Conservation (phyloP, 2,113 vertebrate genomes). For the Malurus cyaneus region DNA sequence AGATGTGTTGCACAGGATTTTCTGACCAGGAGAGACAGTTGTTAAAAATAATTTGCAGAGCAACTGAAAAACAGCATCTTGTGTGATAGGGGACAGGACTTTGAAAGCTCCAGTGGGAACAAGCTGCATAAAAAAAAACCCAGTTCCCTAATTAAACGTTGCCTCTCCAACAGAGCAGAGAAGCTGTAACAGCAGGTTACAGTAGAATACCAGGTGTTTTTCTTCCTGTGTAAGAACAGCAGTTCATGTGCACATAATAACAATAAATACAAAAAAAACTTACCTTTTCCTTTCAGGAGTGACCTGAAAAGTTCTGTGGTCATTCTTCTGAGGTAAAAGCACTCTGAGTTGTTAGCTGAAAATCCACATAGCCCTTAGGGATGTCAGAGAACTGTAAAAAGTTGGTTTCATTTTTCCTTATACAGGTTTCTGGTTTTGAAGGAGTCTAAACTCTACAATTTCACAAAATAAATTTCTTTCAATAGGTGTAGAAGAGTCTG, state of each 20-base stretch:
- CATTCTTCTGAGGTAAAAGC: neutral
- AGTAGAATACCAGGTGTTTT: neutral
- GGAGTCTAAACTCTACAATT: neutral
- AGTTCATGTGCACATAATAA: neutral
- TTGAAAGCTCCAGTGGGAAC: neutral
- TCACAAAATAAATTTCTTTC: neutral
- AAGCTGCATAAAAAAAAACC: neutral
- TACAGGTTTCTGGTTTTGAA: neutral
- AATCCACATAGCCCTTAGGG: rapidly evolving
- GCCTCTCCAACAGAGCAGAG: rapidly evolving
- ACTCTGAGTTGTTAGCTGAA: neutral
- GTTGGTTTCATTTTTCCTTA: neutral
- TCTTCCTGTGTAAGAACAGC: neutral
- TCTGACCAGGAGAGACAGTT: neutral
- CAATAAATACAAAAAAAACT: neutral
- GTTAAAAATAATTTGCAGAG: neutral
- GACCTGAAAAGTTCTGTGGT: neutral
- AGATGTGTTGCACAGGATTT: neutral
- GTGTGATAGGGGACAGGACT: neutral
- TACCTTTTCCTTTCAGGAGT: neutral
- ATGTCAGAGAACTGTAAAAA: neutral
- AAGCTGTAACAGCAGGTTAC: neutral
- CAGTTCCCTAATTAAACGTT: neutral
- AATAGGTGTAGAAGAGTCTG: neutral
- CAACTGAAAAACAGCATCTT: neutral